Evolutionary conservation across 64 coral and sea anemone species (phyloP).

Genomic region (Acropora yongei): DNA sequence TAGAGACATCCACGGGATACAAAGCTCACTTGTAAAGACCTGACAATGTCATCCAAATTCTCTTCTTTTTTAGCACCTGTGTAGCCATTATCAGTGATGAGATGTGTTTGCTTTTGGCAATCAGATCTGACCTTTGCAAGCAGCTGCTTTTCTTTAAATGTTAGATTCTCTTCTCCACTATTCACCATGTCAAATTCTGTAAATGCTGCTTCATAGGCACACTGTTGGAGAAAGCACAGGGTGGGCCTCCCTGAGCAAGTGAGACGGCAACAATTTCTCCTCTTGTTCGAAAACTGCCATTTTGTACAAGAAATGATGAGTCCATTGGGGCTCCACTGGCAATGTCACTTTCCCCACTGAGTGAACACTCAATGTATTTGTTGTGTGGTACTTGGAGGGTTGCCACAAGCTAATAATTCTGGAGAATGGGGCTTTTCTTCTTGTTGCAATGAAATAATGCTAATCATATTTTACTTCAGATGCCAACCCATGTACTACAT

Average conservation of each 20-base stretch:
- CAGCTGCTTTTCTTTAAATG: slow-evolving; percentile 9
- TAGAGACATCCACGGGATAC: slow-evolving; percentile 31
- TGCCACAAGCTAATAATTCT: slow-evolving; percentile 16
- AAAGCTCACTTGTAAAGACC: slow-evolving; percentile 63
- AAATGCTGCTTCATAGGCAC: too few relatives aligned
- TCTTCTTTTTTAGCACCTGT: slow-evolving; percentile 31
- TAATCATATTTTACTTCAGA: slow-evolving; percentile 19
- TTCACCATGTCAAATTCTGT: not conserved
- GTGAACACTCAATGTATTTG: too few relatives aligned
- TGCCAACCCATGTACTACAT: not conserved
- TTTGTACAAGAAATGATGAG: too few relatives aligned
- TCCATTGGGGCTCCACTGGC: too few relatives aligned
- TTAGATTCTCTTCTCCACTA: not conserved
- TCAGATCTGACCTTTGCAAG: slow-evolving; percentile 17
- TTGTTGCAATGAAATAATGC: slow-evolving; percentile 33
- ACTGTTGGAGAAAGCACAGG: too few relatives aligned
- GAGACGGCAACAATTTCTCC: too few relatives aligned
- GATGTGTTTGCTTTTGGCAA: slow-evolving; percentile 8
- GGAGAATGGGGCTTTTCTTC: slow-evolving; percentile 19
- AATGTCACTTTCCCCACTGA: too few relatives aligned
- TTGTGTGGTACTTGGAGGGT: too few relatives aligned
- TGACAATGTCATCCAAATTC: slow-evolving; percentile 6
- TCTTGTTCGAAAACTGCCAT: too few relatives aligned
- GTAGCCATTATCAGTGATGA: slow-evolving; percentile 59
- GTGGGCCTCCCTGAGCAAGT: too few relatives aligned